A percentile compares a stretch with the other conserved stretches of the same genome.
Conservation (phyloP, 2,888 invertebrate genomes). For the Cosmorhoe ocellata region DNA sequence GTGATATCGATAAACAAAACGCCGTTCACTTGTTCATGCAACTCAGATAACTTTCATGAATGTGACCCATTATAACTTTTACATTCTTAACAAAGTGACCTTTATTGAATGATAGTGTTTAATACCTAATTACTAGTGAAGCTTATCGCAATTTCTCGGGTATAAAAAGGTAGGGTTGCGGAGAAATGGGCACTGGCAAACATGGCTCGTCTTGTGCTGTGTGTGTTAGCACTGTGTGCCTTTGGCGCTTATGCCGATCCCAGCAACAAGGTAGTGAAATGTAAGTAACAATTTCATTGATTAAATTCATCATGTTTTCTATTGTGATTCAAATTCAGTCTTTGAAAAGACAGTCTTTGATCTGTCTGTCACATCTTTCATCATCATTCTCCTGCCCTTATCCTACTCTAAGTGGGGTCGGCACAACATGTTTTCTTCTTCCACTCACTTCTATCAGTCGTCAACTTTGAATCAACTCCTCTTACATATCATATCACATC, state of each 20-base stretch:
- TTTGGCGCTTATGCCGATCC: conserved; percentile 60
- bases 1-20: conserved; percentile 9
- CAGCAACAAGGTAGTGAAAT: conserved; percentile 47
- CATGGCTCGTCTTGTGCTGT: conserved; percentile 66
- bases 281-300: too few species aligned
- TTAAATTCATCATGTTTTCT: too few species aligned
- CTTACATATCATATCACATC: too few species aligned
- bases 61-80: conserved; percentile 10
- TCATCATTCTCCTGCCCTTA: too few species aligned
- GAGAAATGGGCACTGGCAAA: conserved; percentile 44
- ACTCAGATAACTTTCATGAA: conserved; percentile 20
- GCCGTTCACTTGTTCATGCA: conserved; percentile 17
- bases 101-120: conserved; percentile 8
- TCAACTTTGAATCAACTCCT: too few species aligned
- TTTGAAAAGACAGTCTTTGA: too few species aligned
- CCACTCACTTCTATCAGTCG: too few species aligned
- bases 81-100: conserved; percentile 9
- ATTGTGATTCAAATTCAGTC: too few species aligned
- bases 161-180: conserved; percentile 43
- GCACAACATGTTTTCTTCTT: too few species aligned
- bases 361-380: too few species aligned
- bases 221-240: conserved; percentile 54
- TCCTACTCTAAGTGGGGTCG: too few species aligned
- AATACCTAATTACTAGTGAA: conserved; percentile 4
- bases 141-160: conserved; percentile 25